A percentile compares a stretch with the other conserved stretches of the same genome.
Conservation (phyloP, 2,797 vertebrate species). For the Phataginus tetradactyla region DNA sequence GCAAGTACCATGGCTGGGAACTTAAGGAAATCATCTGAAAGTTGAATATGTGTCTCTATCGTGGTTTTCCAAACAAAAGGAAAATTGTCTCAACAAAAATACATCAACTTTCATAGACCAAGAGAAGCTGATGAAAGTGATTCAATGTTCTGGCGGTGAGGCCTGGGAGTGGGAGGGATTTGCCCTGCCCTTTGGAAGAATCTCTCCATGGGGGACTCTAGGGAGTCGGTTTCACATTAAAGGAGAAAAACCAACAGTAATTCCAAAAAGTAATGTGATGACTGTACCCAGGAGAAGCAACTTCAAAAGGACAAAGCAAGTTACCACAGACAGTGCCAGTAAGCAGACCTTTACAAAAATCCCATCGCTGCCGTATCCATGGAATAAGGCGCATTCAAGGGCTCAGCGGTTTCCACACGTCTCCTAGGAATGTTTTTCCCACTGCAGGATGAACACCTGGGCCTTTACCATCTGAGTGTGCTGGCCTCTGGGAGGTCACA, state of each 20-base stretch:
- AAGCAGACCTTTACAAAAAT: neutral
- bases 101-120: neutral
- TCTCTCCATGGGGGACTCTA: neutral
- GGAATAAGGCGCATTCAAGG: rapidly evolving
- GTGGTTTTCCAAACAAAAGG: neutral
- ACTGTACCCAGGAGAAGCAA: neutral
- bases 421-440: neutral
- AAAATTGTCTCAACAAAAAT: neutral
- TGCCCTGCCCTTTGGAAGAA: neutral
- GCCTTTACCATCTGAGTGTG: neutral
- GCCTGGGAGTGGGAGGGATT: too few relatives aligned
- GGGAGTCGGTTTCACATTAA: neutral
- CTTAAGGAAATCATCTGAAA: conserved; percentile 13
- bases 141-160: rapidly evolving
- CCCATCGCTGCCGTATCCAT: rapidly evolving
- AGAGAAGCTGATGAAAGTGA: neutral
- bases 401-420: neutral
- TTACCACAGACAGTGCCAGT: neutral
- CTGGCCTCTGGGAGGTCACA: neutral
- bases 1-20: neutral
- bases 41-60: neutral
- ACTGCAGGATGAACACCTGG: neutral
- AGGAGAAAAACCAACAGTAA: neutral
- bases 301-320: neutral
- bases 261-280: neutral